Evolutionary conservation across 2,888 invertebrate genomes (phyloP), one percentile per base, ranked within the genome.

Genomic region (Trichopria drosophilae): DNA sequence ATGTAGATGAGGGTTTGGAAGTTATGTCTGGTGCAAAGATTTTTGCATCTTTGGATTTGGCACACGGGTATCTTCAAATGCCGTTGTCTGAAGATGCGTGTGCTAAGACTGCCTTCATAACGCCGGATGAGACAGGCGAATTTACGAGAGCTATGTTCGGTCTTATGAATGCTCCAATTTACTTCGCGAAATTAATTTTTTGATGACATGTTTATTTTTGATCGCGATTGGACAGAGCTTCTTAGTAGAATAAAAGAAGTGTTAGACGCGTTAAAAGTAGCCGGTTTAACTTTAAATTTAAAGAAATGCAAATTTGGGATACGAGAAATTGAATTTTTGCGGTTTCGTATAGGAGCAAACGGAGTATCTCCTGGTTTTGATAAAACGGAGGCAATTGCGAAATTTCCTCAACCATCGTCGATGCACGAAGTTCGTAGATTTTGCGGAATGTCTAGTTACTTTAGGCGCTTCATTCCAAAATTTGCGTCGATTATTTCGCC

Each of bases 111-210:
- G 67, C 65, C 0, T 65, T 69, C 23, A 61, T 62, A 4, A 72
- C 67, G 3, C 69, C 67, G 1, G 66, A 66, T 37, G 66, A 63
- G 5, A 58, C 64, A 0, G 68, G 61, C 10, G 60, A 69, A 54
- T 70, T 65, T 31, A 43, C 60, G 5, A 22, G 59, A 1, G 63
- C 63, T 57, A 63, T 64, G 35, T 72, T 68, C 22, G 68, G 67
- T 4, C 55, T 70, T 2, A 43, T 57, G 2, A 69, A 70, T 41
- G 65, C 67, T 0, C 62, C 65, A 1, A 59, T 52, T 20, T 64
- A 64, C 7, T 71, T 67, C 44, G n/a, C n/a, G n/a, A n/a, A n/a
- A n/a, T n/a, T n/a, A n/a, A n/a, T 69, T n/a, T n/a, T n/a, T n/a
- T n/a, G n/a, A n/a, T n/a, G n/a, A n/a, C n/a, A n/a, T n/a, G n/a